These are phyloP conservation scores for Drosophila bipectinata DNA, from an alignment of 1,140 invertebrate species.

Conservation along the genomic window DNA sequence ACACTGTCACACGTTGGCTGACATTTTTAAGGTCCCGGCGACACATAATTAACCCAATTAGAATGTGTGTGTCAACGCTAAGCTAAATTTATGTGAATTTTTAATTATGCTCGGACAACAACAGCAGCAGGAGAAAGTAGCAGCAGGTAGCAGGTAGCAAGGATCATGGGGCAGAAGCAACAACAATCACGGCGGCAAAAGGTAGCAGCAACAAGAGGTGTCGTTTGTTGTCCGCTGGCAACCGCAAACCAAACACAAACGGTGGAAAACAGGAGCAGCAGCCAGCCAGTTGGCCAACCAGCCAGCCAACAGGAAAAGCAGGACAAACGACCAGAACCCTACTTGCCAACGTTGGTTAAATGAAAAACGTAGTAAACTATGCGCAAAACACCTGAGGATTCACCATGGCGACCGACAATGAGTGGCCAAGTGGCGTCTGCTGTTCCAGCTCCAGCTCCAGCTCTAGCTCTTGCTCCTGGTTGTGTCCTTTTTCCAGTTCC, in stretches of 20 bases:
- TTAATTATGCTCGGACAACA: conserved; percentile 75
- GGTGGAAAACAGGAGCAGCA: conserved; percentile 14
- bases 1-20: conserved; percentile 31
- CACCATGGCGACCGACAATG: conserved; percentile 79
- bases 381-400: conserved; percentile 83
- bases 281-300: neutral
- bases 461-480: conserved; percentile 13
- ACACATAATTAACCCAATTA: conserved; percentile 84
- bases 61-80: conserved; percentile 78
- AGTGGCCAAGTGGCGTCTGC: conserved; percentile 72
- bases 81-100: conserved; percentile 84
- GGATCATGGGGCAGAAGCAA: conserved; percentile 19
- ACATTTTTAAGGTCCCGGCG: conserved; percentile 81
- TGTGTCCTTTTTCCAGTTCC: conserved; percentile 4
- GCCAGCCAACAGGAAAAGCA: conserved; percentile 32
- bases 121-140: conserved; percentile 2
- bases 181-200: conserved; percentile 13
- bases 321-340: conserved; percentile 64
- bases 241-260: conserved; percentile 67
- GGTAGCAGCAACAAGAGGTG: conserved; percentile 27
- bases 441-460: conserved; percentile 34
- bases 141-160: conserved; percentile 2
- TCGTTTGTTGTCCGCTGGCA: conserved; percentile 52
- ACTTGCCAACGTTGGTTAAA: conserved; percentile 63
- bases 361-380: conserved; percentile 83